These are phyloP conservation scores for Bombus balteatus DNA, from an alignment of 1,140 invertebrate species.

Conservation along the genomic window DNA sequence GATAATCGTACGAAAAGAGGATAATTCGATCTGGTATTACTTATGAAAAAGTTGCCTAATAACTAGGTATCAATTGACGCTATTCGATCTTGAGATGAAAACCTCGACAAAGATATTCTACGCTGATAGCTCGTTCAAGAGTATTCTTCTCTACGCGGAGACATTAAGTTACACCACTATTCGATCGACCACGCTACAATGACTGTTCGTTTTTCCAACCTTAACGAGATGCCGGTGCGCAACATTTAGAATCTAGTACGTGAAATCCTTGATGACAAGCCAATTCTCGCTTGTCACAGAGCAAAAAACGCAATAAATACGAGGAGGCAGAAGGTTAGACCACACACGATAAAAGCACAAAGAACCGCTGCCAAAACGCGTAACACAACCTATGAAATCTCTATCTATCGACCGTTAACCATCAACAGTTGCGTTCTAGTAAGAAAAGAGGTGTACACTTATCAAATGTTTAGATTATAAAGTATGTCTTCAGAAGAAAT, in stretches of 20 bases:
- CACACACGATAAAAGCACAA: constrained; percentile 67
- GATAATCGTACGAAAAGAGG: constrained; percentile 34
- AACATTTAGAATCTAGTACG: neutral
- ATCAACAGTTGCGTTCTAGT: constrained; percentile 8
- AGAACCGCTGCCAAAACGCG: constrained; percentile 46
- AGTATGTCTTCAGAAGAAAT: neutral
- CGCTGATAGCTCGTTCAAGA: neutral
- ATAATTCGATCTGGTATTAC: constrained; percentile 36
- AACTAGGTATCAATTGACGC: no score
- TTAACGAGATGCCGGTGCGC: constrained; percentile 46
- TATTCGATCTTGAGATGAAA: neutral
- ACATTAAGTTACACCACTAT: neutral
- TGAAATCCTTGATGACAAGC: constrained; percentile 60
- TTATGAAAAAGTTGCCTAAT: constrained; percentile 2
- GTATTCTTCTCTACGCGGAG: neutral
- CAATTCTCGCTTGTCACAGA: neutral
- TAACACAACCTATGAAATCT: constrained; percentile 41
- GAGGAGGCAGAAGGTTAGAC: constrained; percentile 34
- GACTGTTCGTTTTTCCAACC: constrained; percentile 18
- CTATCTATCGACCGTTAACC: constrained; percentile 11
- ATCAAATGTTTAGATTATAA: neutral
- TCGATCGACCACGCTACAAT: neutral
- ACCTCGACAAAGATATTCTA: neutral
- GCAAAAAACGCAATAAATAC: constrained; percentile 43
- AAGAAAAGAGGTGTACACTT: neutral